A percentile compares a stretch with the other conserved stretches of the same genome.
Conservation (phyloP, 2,113 vertebrate species). For the Lepisosteus oculatus region DNA sequence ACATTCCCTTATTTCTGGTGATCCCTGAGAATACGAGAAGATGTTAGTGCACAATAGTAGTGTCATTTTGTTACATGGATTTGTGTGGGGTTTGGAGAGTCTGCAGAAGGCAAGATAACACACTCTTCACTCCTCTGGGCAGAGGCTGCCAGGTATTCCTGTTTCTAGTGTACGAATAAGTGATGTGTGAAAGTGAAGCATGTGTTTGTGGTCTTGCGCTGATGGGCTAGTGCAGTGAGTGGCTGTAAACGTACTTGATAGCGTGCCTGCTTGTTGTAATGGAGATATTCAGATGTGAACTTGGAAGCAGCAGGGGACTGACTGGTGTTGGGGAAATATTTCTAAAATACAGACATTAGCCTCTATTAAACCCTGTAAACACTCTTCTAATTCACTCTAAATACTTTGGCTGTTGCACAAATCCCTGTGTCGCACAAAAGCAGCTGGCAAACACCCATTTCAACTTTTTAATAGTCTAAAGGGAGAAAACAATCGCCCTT, state of each 20-base stretch:
- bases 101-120: neutral
- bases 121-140: neutral
- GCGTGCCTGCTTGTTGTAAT: conserved; percentile 28
- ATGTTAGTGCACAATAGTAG: neutral
- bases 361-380: conserved; percentile 11
- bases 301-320: conserved; percentile 26
- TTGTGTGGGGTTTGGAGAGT: neutral
- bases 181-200: neutral
- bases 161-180: neutral
- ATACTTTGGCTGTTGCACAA: conserved; percentile 10
- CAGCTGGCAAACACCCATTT: conserved; percentile 20
- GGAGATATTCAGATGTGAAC: conserved; percentile 23
- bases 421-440: conserved; percentile 11
- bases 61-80: neutral
- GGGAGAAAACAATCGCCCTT: neutral
- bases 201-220: neutral
- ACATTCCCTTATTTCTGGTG: too few relatives aligned
- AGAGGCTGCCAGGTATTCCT: too few relatives aligned
- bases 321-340: conserved; percentile 26
- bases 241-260: neutral
- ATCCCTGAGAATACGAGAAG: neutral
- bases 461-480: conserved; percentile 15
- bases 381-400: conserved; percentile 13
- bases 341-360: conserved; percentile 23
- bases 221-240: neutral